Evolutionary conservation across 2,888 invertebrate genomes (phyloP).

Genomic region (Aproaerema taeniolella): DNA sequence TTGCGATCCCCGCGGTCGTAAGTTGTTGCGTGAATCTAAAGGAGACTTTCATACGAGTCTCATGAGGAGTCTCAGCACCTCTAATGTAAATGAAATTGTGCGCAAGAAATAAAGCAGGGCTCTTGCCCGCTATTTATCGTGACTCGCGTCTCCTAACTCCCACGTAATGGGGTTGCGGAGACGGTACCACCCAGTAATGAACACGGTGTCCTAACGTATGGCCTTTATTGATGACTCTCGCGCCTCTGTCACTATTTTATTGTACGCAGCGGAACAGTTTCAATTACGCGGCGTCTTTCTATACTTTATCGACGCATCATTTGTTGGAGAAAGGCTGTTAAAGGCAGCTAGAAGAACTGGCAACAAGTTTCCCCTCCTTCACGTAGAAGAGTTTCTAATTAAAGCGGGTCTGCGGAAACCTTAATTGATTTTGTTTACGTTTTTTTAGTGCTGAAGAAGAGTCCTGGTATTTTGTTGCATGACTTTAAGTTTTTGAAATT

Average conservation of each 20-base stretch:
- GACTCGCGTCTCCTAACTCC: conserved; percentile 67
- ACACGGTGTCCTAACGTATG: conserved; percentile 66
- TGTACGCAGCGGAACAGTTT: conserved; percentile 51
- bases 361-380: conserved; percentile 8
- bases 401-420: no score
- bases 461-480: no score
- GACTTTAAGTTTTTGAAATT: no score
- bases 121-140: conserved; percentile 70
- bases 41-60: conserved; percentile 65
- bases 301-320: conserved; percentile 48
- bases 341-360: not conserved
- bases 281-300: conserved; percentile 57
- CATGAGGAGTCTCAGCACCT: conserved; percentile 65
- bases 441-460: no score
- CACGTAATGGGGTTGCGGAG: conserved; percentile 67
- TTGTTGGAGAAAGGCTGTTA: conserved; percentile 21
- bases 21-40: conserved; percentile 71
- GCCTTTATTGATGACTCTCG: conserved; percentile 68
- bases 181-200: conserved; percentile 63
- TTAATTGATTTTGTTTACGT: not conserved
- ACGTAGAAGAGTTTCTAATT: not conserved
- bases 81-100: conserved; percentile 76
- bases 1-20: conserved; percentile 61
- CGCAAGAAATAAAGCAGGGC: conserved; percentile 70
- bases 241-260: conserved; percentile 51